phyloP scores from a whole-genome alignment of 2,113 vertebrate genomes.

The Poecile atricapillus region DNA sequence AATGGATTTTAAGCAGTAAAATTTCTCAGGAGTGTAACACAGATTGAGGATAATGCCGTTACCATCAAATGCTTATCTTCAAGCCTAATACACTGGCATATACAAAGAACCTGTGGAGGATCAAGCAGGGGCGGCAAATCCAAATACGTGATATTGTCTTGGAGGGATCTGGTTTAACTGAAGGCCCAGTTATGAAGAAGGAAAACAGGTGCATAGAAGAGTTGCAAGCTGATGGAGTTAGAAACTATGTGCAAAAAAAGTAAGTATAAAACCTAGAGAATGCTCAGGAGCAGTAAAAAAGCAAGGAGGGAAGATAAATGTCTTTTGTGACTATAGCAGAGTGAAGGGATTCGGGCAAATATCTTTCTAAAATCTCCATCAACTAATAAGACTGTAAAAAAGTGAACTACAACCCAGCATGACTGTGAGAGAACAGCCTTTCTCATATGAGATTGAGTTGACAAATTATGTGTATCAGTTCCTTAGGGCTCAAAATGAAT shows the following conservation, averaged over 20 bases:
- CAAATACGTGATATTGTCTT: neutral
- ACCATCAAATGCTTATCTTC: neutral
- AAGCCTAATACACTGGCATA: fast-evolving
- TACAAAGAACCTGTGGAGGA: neutral
- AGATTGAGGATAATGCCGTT: neutral
- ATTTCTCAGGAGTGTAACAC: neutral
- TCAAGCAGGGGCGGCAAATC: neutral
- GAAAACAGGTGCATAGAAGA: neutral
- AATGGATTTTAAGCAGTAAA: neutral
- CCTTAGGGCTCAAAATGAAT: neutral
- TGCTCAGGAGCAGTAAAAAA: neutral
- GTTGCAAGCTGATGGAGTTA: neutral
- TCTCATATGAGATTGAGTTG: neutral
- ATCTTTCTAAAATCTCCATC: neutral
- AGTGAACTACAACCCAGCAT: neutral
- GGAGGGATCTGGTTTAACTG: neutral
- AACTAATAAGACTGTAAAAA: neutral
- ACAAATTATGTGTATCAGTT: fast-evolving
- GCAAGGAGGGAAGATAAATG: neutral
- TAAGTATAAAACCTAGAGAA: neutral
- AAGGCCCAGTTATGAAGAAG: neutral
- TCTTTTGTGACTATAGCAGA: neutral
- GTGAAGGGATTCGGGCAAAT: neutral
- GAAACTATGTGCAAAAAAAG: neutral
- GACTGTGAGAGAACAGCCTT: neutral